Base-by-base conservation (phyloP, 2,888 invertebrate species). In the Trichogramma evanescens region DNA sequence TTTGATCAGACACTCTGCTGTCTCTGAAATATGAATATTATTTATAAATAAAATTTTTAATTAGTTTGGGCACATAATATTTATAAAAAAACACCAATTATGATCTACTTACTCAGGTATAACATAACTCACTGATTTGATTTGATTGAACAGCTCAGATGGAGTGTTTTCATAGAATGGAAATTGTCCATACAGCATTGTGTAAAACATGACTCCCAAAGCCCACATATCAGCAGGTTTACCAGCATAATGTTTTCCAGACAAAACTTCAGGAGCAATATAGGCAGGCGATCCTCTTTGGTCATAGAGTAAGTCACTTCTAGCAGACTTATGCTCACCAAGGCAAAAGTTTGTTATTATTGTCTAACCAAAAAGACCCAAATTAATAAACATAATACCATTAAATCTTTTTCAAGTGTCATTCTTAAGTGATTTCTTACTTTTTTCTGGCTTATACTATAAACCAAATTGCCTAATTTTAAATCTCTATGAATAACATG, bases 221-320 rank as follows among this genome's bases (percentile, higher is more conserved):
- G 89, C 89, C 91, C 91, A 91, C 88, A 90, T 89, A 72, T 90
- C 91, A 0, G 89, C 88, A 0, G 89, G 89, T 74, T 90, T 90
- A 68, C 89, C 89, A 38, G 84, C 78, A 74, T 90, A 90, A 0
- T 89, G 89, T 72, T 87, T 86, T 67, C 89, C 88, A 78, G 85
- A 83, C 4, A 91, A 78, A 5, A 89, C 89, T 74, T 90, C 91
- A 0, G 91, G 90, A 2, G 89, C 89, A 67, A 90, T 89, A 74
- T 90, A 91, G 0, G 89, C 89, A 1, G 90, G 90, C 0, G 89
- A 89, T 2, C 89, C 89, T 73, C 89, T 80, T 73, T 89, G 89
- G 76, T 90, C 89, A 69, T 85, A 86, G 48, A 90, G 76, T 43
- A 86, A 77, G 69, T 89, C 89, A 65, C 84, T 81, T 70, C 89